Conservation (phyloP, 2,113 vertebrate species). For the Damaliscus lunatus region DNA sequence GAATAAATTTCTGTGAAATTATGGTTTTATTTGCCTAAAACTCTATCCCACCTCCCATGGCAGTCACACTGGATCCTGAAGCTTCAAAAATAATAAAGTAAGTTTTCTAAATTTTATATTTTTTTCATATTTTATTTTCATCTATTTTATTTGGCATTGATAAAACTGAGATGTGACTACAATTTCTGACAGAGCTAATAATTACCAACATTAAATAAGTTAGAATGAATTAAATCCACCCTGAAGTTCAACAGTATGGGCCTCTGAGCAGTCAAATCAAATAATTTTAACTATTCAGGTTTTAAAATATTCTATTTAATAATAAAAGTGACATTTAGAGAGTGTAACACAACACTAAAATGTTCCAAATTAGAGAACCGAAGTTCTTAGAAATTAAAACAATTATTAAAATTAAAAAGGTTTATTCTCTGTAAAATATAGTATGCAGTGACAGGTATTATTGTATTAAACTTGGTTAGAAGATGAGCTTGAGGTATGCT, state of each 20-base stretch:
- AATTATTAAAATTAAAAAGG: neutral
- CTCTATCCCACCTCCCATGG: neutral
- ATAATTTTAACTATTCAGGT: neutral
- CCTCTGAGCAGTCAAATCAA: neutral
- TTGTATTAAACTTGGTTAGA: neutral
- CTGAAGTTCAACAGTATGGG: neutral
- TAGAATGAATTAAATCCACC: neutral
- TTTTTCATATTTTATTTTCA: neutral
- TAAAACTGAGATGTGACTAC: neutral
- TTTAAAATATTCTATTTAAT: neutral
- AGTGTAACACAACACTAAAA: neutral
- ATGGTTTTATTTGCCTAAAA: neutral
- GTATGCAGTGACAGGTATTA: neutral
- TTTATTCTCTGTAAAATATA: neutral
- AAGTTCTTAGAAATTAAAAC: neutral
- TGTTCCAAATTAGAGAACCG: neutral
- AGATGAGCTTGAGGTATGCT: neutral
- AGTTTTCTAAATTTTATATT: neutral
- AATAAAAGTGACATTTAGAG: neutral
- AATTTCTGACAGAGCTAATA: neutral
- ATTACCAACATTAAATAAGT: neutral
- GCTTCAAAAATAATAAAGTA: neutral
- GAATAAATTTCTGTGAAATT: neutral
- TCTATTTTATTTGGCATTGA: neutral
- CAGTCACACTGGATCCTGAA: neutral